Evolutionary conservation across 2,888 invertebrate genomes (phyloP).

Genomic region (Tipula lateralis): DNA sequence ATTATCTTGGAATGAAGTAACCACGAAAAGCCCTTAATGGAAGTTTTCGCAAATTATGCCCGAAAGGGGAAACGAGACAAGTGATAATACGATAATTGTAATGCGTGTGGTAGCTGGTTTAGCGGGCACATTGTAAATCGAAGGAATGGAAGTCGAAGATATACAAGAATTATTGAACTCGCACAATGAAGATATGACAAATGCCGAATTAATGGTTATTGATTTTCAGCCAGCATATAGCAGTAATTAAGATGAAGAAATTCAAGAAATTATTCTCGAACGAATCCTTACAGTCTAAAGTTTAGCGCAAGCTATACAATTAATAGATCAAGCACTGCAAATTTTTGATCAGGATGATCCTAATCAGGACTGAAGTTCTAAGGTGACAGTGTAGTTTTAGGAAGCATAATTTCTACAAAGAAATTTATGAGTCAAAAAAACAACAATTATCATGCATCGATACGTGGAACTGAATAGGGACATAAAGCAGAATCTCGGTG

Average conservation of each 20-base stretch:
- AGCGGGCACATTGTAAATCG: constrained; percentile 32
- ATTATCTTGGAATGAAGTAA: constrained; percentile 33
- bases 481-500: too few species aligned
- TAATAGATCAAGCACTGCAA: background rate
- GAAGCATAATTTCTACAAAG: too few species aligned
- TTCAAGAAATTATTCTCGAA: background rate
- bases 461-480: too few species aligned
- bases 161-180: constrained; percentile 35
- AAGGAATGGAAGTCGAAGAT: constrained; percentile 28
- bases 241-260: background rate
- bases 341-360: too few species aligned
- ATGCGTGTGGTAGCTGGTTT: constrained; percentile 36
- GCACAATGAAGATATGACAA: constrained; percentile 35
- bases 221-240: too few species aligned
- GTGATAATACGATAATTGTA: constrained; percentile 34
- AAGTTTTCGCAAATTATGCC: background rate
- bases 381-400: too few species aligned
- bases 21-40: constrained; percentile 33
- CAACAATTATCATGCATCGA: too few species aligned
- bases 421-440: too few species aligned
- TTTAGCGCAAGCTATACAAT: background rate
- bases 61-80: constrained; percentile 28
- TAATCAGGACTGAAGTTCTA: too few species aligned
- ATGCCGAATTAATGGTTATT: constrained; percentile 35
- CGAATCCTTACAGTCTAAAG: background rate